Evolutionary conservation across 2,797 vertebrate genomes (phyloP).

Genomic region (Mormyrus hasselquistii): DNA sequence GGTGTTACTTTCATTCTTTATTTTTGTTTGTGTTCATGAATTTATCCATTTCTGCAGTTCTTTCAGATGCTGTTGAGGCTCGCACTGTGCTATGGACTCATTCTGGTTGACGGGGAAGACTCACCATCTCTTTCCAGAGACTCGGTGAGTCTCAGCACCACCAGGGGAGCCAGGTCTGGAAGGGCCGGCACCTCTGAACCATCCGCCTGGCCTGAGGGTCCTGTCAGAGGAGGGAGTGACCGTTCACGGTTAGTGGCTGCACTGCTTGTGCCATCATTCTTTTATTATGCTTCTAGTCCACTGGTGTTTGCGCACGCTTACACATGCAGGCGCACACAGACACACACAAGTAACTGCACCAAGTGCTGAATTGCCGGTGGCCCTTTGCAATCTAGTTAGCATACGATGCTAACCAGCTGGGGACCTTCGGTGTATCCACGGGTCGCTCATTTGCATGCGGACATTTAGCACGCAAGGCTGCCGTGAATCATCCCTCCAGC

Average conservation of each 20-base stretch:
- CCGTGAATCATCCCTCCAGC: background rate
- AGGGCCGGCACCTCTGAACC: constrained; percentile 48
- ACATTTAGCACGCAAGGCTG: background rate
- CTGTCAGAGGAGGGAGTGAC: constrained; percentile 41
- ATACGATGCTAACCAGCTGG: background rate
- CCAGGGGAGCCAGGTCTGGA: constrained; percentile 52
- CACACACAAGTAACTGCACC: too few species aligned
- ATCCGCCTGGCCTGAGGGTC: constrained; percentile 44
- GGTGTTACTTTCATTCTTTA: too few species aligned
- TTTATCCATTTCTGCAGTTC: too few species aligned
- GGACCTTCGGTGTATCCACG: background rate
- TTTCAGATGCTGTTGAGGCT: background rate
- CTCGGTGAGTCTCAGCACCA: constrained; percentile 60
- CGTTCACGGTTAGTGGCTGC: constrained; percentile 20
- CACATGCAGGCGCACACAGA: background rate
- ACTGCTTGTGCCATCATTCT: background rate
- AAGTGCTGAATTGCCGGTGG: background rate
- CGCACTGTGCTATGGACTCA: background rate
- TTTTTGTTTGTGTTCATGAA: too few species aligned
- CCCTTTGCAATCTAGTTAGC: background rate
- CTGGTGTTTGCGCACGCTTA: background rate
- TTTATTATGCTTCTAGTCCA: background rate
- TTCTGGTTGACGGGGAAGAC: background rate
- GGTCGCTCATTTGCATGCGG: background rate
- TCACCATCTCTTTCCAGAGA: constrained; percentile 65